Percentiles rank a stretch among this genome's conserved stretches.
These are phyloP conservation scores for Drosophila borealis DNA, from an alignment of 2,888 invertebrate species.

Conservation along the genomic window DNA sequence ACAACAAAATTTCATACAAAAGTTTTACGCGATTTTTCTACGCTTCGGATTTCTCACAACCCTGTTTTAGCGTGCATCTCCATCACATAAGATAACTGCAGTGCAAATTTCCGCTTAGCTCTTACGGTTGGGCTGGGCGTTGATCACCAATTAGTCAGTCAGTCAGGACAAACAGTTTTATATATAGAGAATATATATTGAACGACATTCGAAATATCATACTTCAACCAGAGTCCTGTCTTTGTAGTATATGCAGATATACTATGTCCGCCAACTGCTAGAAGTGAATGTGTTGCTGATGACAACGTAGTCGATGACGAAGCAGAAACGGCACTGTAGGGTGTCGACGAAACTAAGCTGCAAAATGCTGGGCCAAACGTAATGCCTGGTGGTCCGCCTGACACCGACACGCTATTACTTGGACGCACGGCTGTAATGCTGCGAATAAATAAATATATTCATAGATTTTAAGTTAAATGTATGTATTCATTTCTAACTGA, in stretches of 20 bases:
- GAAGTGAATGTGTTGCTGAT: constrained; percentile 48
- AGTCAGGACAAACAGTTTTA: too few relatives aligned
- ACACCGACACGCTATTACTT: constrained; percentile 24
- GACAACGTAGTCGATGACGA: constrained; percentile 46
- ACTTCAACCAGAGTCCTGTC: constrained; percentile 83
- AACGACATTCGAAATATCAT: constrained; percentile 15
- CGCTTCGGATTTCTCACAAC: too few relatives aligned
- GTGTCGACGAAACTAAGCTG: constrained; percentile 36
- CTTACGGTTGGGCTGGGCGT: too few relatives aligned
- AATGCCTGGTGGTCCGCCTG: constrained; percentile 38
- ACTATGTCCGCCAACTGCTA: constrained; percentile 31
- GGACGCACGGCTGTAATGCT: constrained; percentile 53
- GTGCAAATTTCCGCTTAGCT: too few relatives aligned
- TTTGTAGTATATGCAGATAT: constrained; percentile 75
- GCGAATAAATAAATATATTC: constrained; percentile 5
- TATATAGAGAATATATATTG: too few relatives aligned
- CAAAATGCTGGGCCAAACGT: constrained; percentile 46
- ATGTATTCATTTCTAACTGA: too few relatives aligned
- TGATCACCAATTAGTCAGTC: too few relatives aligned
- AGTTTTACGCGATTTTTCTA: too few relatives aligned
- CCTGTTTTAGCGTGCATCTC: too few relatives aligned
- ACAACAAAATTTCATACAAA: too few relatives aligned
- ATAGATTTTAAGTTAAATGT: background rate
- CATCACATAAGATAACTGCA: too few relatives aligned
- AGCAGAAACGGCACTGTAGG: constrained; percentile 37